phyloP scores from a whole-genome alignment of 2,888 invertebrate species.

The Tuberolachnus salignus region DNA sequence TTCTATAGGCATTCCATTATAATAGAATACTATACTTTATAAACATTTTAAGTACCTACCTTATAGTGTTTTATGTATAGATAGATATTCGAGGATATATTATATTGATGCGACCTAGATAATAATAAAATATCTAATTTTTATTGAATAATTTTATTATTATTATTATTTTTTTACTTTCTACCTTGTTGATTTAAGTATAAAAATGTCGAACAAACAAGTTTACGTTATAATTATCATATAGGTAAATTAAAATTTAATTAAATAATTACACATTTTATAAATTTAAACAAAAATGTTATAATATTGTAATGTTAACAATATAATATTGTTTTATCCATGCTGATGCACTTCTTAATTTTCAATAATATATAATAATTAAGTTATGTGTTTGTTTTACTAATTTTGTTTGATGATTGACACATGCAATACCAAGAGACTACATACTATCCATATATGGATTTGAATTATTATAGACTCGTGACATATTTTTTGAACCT shows the following conservation, averaged over 20 bases:
- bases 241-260: background rate
- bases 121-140: slow-evolving; percentile 8
- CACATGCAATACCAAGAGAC: background rate
- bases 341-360: too few relatives aligned
- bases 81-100: background rate
- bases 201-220: background rate
- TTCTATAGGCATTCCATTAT: slow-evolving; percentile 6
- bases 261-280: background rate
- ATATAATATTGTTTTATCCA: background rate
- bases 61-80: slow-evolving; percentile 21
- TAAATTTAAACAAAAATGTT: background rate
- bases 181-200: background rate
- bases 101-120: background rate
- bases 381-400: slow-evolving; percentile 2
- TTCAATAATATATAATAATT: too few relatives aligned
- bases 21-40: background rate
- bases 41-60: slow-evolving; percentile 16
- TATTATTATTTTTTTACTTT: background rate
- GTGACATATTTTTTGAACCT: slow-evolving; percentile 43
- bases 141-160: background rate
- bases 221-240: too few relatives aligned
- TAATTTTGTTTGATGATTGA: slow-evolving; percentile 6
- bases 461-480: slow-evolving; percentile 27
- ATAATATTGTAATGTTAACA: background rate
- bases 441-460: slow-evolving; percentile 40